Evolutionary conservation across 2,888 invertebrate genomes (phyloP).

Genomic region (Abrostola triplasia): DNA sequence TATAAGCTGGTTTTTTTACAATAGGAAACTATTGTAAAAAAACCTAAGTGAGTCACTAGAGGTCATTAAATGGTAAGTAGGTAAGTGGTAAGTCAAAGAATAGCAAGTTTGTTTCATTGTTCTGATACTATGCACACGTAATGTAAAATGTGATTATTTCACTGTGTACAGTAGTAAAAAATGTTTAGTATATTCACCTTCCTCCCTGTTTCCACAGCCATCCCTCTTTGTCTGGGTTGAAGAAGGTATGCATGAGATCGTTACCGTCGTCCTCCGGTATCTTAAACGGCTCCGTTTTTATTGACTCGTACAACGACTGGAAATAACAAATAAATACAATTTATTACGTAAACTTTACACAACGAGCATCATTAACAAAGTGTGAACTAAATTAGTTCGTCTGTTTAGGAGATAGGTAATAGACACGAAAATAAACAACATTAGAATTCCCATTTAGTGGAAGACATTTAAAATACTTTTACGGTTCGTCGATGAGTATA

Average conservation of each 20-base stretch:
- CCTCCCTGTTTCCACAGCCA: slow-evolving; percentile 99
- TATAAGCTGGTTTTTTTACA: slow-evolving; percentile 24
- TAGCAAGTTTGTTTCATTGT: not conserved
- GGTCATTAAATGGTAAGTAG: slow-evolving; percentile 14
- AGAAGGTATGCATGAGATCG: slow-evolving; percentile 99
- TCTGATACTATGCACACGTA: too few species aligned
- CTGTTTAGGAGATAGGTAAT: slow-evolving; percentile 38
- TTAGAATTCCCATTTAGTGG: slow-evolving; percentile 39
- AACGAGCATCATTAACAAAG: slow-evolving; percentile 22
- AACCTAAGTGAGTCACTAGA: slow-evolving; percentile 21
- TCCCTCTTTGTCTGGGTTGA: slow-evolving; percentile 99
- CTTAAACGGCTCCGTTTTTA: slow-evolving; percentile 99
- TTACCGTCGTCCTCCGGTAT: slow-evolving; percentile 99
- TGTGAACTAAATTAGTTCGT: slow-evolving; percentile 37
- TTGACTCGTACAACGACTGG: slow-evolving; percentile 98
- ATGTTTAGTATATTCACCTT: slow-evolving; percentile 74
- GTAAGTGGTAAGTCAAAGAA: slow-evolving; percentile 8
- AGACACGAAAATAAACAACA: slow-evolving; percentile 31
- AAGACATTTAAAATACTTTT: slow-evolving; percentile 40
- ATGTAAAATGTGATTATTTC: too few species aligned
- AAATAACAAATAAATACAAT: slow-evolving; percentile 62
- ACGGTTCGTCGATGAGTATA: slow-evolving; percentile 32
- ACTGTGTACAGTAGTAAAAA: not conserved
- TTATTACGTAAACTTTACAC: slow-evolving; percentile 21
- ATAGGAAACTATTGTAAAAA: too few species aligned